These are phyloP conservation scores for Aythya fuligula DNA, from an alignment of 2,797 vertebrate species.

Conservation along the genomic window DNA sequence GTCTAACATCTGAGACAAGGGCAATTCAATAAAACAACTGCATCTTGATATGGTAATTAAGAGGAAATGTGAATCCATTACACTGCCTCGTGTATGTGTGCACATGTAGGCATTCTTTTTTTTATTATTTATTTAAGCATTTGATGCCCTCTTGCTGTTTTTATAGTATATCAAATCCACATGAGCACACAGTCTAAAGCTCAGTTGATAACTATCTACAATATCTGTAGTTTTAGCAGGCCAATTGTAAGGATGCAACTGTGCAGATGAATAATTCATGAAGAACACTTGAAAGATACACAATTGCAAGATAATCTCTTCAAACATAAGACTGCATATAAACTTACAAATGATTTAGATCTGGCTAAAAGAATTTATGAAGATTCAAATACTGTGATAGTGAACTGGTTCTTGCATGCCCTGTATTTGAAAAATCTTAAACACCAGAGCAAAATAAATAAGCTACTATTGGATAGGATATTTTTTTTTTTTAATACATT, in stretches of 20 bases:
- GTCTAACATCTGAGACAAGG: slow-evolving; percentile 87
- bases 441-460: background rate
- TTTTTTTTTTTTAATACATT: background rate
- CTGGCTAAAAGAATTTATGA: background rate
- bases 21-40: slow-evolving; percentile 86
- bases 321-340: background rate
- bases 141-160: slow-evolving; percentile 63
- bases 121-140: slow-evolving; percentile 64
- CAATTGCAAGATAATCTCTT: background rate
- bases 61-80: slow-evolving; percentile 84
- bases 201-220: background rate
- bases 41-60: slow-evolving; percentile 87
- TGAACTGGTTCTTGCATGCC: background rate
- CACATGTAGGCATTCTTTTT: background rate
- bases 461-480: background rate
- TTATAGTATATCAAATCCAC: slow-evolving; percentile 57
- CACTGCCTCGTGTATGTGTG: slow-evolving; percentile 32
- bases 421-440: background rate
- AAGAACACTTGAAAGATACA: background rate
- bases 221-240: background rate
- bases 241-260: slow-evolving; percentile 26
- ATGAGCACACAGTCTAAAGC: background rate
- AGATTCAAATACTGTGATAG: background rate
- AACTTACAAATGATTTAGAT: background rate
- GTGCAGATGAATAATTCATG: slow-evolving; percentile 25